phyloP scores from a whole-genome alignment of 2,113 vertebrate species.

The Bambusicola thoracicus region DNA sequence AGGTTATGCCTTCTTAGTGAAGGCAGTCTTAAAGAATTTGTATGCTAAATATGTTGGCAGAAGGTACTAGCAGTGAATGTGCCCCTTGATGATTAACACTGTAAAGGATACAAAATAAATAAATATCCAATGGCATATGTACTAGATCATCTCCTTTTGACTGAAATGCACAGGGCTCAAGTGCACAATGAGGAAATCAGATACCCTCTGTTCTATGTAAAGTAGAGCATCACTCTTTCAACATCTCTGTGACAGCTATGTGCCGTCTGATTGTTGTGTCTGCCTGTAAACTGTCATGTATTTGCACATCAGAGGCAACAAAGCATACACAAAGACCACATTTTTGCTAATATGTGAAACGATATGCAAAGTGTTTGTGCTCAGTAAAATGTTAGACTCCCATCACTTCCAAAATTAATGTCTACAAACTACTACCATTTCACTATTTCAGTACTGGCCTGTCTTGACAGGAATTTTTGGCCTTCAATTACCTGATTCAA shows the following conservation, averaged over 20 bases:
- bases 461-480: slow-evolving; percentile 1
- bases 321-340: slow-evolving; percentile 1
- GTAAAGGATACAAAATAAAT: neutral
- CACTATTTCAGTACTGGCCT: slow-evolving; percentile 30
- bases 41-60: neutral
- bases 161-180: neutral
- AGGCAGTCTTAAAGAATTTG: neutral
- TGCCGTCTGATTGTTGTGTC: slow-evolving; percentile 30
- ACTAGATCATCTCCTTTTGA: neutral
- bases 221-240: slow-evolving; percentile 10
- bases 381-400: slow-evolving; percentile 40
- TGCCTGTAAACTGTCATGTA: slow-evolving; percentile 43
- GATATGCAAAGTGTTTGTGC: neutral
- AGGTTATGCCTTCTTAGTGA: neutral
- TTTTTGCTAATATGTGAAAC: slow-evolving; percentile 42
- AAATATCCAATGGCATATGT: neutral
- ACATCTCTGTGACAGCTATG: slow-evolving; percentile 47
- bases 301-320: slow-evolving; percentile 41
- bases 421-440: neutral
- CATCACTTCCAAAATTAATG: slow-evolving; percentile 24
- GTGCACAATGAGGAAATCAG: neutral
- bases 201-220: neutral
- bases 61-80: neutral
- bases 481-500: neutral
- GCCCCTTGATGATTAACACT: neutral